Evolutionary conservation across 2,888 invertebrate species (phyloP).

Genomic region (Alloplasta piceator): DNA sequence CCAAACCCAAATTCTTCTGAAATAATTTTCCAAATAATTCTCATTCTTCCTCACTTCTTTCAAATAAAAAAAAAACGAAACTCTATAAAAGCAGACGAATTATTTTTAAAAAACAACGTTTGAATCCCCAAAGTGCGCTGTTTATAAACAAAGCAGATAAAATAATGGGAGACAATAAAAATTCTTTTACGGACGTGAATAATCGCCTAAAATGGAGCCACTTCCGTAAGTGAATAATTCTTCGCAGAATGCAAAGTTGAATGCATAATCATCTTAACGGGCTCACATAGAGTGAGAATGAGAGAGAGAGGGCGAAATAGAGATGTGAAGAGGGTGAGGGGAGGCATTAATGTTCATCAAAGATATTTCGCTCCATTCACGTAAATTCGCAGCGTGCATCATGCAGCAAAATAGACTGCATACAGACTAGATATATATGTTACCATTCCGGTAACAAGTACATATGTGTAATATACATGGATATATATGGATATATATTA

Average conservation of each 20-base stretch:
- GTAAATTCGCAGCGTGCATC: slow-evolving; percentile 58
- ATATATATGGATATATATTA: slow-evolving; percentile 15
- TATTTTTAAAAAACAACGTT: no score
- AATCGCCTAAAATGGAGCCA: no score
- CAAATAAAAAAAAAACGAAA: neutral
- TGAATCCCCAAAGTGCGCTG: no score
- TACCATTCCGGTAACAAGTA: slow-evolving; percentile 50
- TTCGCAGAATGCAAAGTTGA: slow-evolving; percentile 21
- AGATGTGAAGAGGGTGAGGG: slow-evolving; percentile 20
- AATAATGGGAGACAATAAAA: no score
- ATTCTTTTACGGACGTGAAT: no score
- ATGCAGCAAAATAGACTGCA: slow-evolving; percentile 61
- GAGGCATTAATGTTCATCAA: slow-evolving; percentile 62
- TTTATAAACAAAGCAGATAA: no score
- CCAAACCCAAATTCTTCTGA: no score
- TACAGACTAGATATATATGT: slow-evolving; percentile 47
- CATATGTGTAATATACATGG: slow-evolving; percentile 48
- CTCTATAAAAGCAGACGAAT: neutral
- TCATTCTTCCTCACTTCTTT: no score
- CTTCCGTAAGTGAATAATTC: slow-evolving; percentile 24
- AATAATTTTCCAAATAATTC: no score
- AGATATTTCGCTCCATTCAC: slow-evolving; percentile 58
- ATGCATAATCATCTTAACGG: neutral
- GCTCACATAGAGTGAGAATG: neutral
- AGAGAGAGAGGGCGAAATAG: slow-evolving; percentile 2